phyloP scores from a whole-genome alignment of 2,797 vertebrate species.

The Helostoma temminkii region DNA sequence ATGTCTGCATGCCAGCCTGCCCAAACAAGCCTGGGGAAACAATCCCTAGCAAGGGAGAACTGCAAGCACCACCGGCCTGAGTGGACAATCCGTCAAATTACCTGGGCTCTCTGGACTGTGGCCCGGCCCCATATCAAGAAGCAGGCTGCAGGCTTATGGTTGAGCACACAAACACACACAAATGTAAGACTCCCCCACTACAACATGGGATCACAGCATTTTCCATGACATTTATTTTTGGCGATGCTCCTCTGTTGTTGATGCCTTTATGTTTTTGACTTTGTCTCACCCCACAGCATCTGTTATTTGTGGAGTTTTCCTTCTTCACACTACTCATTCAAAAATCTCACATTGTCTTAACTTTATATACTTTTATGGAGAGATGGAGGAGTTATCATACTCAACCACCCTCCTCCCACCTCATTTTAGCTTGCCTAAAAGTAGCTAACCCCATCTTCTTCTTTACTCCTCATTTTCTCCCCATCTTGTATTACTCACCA shows the following conservation, averaged over 20 bases:
- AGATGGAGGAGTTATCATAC: background rate
- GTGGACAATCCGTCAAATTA: slow-evolving; percentile 82
- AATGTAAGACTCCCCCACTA: slow-evolving; percentile 16
- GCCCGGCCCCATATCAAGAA: slow-evolving; percentile 52
- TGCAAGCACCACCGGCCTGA: slow-evolving; percentile 68
- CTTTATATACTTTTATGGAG: slow-evolving; percentile 3
- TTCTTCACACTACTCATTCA: slow-evolving; percentile 3
- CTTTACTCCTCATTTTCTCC: slow-evolving; percentile 45
- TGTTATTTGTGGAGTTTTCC: slow-evolving; percentile 4
- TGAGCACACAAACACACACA: slow-evolving; percentile 48
- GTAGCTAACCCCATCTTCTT: slow-evolving; percentile 48
- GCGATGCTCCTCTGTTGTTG: slow-evolving; percentile 47
- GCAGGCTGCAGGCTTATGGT: slow-evolving; percentile 57
- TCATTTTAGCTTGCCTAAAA: slow-evolving; percentile 38
- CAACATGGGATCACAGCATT: slow-evolving; percentile 53
- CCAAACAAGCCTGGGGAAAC: slow-evolving; percentile 83
- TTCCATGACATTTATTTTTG: slow-evolving; percentile 72
- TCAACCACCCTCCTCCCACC: background rate
- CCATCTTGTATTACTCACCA: slow-evolving; percentile 30
- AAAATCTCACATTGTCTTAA: slow-evolving; percentile 11
- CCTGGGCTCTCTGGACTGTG: slow-evolving; percentile 77
- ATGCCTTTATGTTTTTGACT: slow-evolving; percentile 57
- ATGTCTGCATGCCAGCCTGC: slow-evolving; percentile 68
- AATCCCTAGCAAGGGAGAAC: slow-evolving; percentile 76
- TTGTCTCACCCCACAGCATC: slow-evolving; percentile 38